Conservation (phyloP, 2,888 invertebrate species). For the Leptogaster cylindrica region DNA sequence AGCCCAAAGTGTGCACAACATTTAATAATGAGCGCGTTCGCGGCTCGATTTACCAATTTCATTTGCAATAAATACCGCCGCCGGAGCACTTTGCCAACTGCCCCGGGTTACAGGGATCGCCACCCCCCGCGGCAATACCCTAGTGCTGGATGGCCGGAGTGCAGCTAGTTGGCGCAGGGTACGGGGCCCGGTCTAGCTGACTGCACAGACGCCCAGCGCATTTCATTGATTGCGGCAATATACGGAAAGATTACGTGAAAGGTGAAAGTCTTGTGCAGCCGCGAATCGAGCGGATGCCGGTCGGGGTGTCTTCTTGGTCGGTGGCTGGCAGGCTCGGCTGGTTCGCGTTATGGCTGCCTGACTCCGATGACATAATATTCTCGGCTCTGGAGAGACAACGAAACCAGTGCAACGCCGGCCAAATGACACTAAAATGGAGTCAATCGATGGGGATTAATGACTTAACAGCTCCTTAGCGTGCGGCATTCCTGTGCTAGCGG, state of each 20-base stretch:
- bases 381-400: too few species aligned
- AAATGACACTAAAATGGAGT: too few species aligned
- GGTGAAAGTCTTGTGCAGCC: conserved; percentile 56
- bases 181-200: neutral
- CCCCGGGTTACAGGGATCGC: neutral
- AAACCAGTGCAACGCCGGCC: too few species aligned
- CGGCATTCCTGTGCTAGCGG: too few species aligned
- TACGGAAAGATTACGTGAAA: conserved; percentile 59
- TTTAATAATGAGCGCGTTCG: conserved; percentile 26
- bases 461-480: too few species aligned
- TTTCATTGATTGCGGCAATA: conserved; percentile 49
- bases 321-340: too few species aligned
- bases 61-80: conserved; percentile 14
- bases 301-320: neutral
- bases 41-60: conserved; percentile 13
- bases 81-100: neutral
- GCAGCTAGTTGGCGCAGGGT: conserved; percentile 4
- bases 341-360: too few species aligned
- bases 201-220: conserved; percentile 40
- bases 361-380: too few species aligned
- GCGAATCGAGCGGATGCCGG: conserved; percentile 13
- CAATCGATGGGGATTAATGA: too few species aligned
- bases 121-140: neutral
- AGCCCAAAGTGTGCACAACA: conserved; percentile 26
- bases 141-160: too few species aligned